phyloP scores from a whole-genome alignment of 2,888 invertebrate species.

The Apamea sordens region DNA sequence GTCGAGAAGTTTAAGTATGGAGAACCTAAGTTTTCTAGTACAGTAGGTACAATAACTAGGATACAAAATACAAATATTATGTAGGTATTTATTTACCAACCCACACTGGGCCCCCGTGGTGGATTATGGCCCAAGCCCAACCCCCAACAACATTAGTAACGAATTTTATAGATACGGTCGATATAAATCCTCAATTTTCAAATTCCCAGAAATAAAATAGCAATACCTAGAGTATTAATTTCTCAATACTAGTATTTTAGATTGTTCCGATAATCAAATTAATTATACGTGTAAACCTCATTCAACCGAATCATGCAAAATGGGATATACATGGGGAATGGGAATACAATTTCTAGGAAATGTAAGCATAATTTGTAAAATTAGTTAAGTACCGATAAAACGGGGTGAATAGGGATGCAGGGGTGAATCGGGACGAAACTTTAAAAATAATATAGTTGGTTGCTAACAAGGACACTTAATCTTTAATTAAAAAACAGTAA shows the following conservation, averaged over 20 bases:
- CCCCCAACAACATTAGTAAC: not conserved
- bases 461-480: no score
- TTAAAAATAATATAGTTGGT: no score
- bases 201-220: not conserved
- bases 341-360: conserved; percentile 9
- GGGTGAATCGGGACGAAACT: no score
- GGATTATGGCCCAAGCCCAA: no score
- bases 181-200: not conserved
- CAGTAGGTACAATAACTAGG: not conserved
- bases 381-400: not conserved
- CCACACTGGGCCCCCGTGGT: no score
- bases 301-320: not conserved
- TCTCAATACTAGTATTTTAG: not conserved
- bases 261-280: not conserved
- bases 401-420: no score
- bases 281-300: not conserved
- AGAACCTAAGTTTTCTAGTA: not conserved
- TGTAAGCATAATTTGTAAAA: not conserved
- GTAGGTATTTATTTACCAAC: not conserved
- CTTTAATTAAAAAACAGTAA: no score
- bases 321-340: no score
- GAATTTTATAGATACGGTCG: not conserved
- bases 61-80: not conserved
- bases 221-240: not conserved
- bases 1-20: not conserved